Evolutionary conservation across 2,888 invertebrate species (phyloP).

Genomic region (Onchidella celtica): DNA sequence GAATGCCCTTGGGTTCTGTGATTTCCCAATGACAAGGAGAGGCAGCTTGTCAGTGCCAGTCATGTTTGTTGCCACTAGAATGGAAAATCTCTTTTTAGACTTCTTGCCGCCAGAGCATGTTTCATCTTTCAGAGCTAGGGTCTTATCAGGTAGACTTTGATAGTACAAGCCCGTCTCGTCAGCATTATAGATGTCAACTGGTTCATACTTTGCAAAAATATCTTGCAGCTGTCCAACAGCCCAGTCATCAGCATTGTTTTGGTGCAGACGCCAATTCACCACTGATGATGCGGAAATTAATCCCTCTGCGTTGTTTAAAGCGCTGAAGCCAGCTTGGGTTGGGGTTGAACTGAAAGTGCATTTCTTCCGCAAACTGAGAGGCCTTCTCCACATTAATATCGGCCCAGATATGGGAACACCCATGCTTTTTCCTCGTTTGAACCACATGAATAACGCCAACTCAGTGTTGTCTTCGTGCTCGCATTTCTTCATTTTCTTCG

Average conservation of each 20-base stretch:
- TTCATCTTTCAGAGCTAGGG: slow-evolving; percentile 54
- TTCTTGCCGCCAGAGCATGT: slow-evolving; percentile 56
- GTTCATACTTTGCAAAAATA: slow-evolving; percentile 26
- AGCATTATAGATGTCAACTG: slow-evolving; percentile 57
- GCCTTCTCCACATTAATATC: slow-evolving; percentile 52
- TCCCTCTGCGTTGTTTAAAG: slow-evolving; percentile 43
- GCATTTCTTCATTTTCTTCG: slow-evolving; percentile 9
- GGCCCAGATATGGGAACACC: slow-evolving; percentile 35
- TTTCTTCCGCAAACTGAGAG: slow-evolving; percentile 33
- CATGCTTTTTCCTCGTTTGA: slow-evolving; percentile 5
- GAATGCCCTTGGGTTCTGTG: slow-evolving; percentile 55
- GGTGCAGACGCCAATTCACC: slow-evolving; percentile 14
- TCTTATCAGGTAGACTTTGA: slow-evolving; percentile 53
- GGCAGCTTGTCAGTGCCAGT: slow-evolving; percentile 53
- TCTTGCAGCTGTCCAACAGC: no score
- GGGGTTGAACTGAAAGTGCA: slow-evolving; percentile 49
- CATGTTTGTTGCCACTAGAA: slow-evolving; percentile 57
- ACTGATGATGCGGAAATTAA: slow-evolving; percentile 19
- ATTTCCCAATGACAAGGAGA: slow-evolving; percentile 57
- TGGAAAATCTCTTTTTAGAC: slow-evolving; percentile 56
- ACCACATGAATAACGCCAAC: slow-evolving; percentile 4
- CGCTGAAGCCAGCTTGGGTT: slow-evolving; percentile 52
- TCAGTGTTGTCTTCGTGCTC: slow-evolving; percentile 23
- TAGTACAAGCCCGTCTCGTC: slow-evolving; percentile 62
- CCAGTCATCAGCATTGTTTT: no score